Percentiles rank a stretch among this genome's conserved stretches.
Evolutionary conservation across 2,797 vertebrate genomes (phyloP).

Genomic region (Pelodytes ibericus): DNA sequence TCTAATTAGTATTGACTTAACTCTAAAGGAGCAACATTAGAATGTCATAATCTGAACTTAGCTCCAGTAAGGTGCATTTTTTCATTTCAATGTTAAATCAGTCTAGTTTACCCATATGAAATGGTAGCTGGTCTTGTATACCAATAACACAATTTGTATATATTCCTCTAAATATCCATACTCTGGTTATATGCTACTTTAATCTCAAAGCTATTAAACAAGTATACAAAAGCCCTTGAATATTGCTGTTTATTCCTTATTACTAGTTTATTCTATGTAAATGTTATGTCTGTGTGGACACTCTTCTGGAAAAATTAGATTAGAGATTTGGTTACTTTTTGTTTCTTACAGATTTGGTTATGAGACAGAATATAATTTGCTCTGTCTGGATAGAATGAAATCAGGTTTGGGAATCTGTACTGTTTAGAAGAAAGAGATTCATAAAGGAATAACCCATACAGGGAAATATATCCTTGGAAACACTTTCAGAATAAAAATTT

Average conservation of each 20-base stretch:
- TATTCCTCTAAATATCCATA: too few species aligned
- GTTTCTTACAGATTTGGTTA: constrained; percentile 30
- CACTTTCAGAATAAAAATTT: constrained; percentile 40
- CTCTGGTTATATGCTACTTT: neutral
- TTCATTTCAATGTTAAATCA: too few species aligned
- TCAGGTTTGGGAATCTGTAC: constrained; percentile 41
- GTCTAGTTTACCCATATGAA: too few species aligned
- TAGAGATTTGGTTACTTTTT: constrained; percentile 35
- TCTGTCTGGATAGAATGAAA: constrained; percentile 38
- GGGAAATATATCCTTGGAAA: constrained; percentile 39
- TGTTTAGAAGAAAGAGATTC: constrained; percentile 34
- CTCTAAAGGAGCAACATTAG: too few species aligned
- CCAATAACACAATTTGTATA: too few species aligned
- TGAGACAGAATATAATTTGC: constrained; percentile 41
- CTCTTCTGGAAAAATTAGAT: constrained; percentile 24
- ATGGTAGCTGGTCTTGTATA: too few species aligned
- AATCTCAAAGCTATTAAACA: neutral
- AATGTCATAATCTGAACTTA: too few species aligned
- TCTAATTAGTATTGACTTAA: too few species aligned
- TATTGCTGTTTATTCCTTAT: constrained; percentile 20
- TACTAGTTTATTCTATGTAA: neutral
- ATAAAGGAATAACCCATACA: constrained; percentile 36
- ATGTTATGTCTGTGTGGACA: constrained; percentile 6
- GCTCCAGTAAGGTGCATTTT: too few species aligned
- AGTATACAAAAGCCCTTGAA: neutral